Evolutionary conservation across 2,113 vertebrate genomes (phyloP), one percentile per base, ranked within the genome.

Genomic region (Silurus meridionalis): DNA sequence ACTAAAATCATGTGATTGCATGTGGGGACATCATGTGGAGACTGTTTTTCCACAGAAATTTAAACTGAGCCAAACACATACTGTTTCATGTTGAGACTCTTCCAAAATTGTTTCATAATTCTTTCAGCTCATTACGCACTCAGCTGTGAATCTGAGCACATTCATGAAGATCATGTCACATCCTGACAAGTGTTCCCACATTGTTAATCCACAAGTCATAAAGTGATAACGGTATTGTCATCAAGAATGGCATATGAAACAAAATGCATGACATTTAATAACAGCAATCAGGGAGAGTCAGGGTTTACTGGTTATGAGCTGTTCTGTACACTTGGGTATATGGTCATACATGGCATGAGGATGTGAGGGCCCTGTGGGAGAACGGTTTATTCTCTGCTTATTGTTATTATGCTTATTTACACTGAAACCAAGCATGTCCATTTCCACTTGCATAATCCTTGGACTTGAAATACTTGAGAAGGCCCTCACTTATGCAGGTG

Each of bases 201-300:
- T 19, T 28, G 11, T 55, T 66, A 87, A 82, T 93, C 90, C 88
- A 92, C 28, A 15, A 89, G 83, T 89, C 91, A 14, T 88, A 87
- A 46, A 84, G 85, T 5, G 84, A 57, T 7, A 17, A 80, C 13
- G 10, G 8, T 0, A 80, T 58, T 2, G 67, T 78, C 46, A 85
- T 86, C 0, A 13, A 89, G 81, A 67, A 80, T 50, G 87, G 75
- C 21, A 48, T 21, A 11, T 80, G 60, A 5, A 66, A 55, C 3
- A 92, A 67, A 4, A 71, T 91, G 61, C 93, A 52, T 0, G 84
- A 91, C 28, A 92, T 72, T 9, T 93, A 90, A 9, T 92, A 90
- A 6, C 74, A 58, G 91, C 89, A 1, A 88, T 25, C 37, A 37
- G 37, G 2, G 92, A 82, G 4, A 58, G 69, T 82, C 88, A 90